phyloP scores from a whole-genome alignment of 2,113 vertebrate species.

The Pseudonaja textilis region DNA sequence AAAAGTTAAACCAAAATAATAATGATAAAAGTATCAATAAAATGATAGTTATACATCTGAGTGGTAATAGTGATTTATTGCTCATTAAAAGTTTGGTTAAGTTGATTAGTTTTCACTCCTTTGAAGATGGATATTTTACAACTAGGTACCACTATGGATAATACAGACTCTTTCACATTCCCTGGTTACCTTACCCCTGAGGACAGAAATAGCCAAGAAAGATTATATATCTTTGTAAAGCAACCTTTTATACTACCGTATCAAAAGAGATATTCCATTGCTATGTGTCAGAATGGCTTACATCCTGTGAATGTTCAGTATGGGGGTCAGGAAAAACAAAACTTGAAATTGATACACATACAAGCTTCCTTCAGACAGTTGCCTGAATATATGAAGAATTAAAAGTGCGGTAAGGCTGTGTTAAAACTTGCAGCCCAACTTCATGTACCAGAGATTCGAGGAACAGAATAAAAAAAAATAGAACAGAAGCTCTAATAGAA shows the following conservation, averaged over 20 bases:
- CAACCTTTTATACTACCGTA: background rate
- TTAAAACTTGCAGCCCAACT: background rate
- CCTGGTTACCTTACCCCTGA: background rate
- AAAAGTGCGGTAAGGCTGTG: background rate
- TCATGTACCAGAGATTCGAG: background rate
- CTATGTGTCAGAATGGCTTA: background rate
- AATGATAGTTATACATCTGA: background rate
- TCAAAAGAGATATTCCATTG: background rate
- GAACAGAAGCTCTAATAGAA: background rate
- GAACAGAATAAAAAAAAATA: background rate
- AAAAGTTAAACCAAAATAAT: background rate
- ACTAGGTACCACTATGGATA: background rate
- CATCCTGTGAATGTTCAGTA: background rate
- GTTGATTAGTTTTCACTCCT: background rate
- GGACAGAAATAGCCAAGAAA: background rate
- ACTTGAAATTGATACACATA: background rate
- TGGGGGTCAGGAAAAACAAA: background rate
- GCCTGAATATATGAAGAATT: background rate
- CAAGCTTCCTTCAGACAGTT: background rate
- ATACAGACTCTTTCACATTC: background rate
- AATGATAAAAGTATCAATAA: background rate
- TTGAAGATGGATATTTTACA: background rate
- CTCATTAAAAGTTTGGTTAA: background rate
- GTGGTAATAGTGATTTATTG: background rate
- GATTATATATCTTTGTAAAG: background rate